Evolutionary conservation across 2,888 invertebrate species (phyloP).

Genomic region (Tipula confusa): DNA sequence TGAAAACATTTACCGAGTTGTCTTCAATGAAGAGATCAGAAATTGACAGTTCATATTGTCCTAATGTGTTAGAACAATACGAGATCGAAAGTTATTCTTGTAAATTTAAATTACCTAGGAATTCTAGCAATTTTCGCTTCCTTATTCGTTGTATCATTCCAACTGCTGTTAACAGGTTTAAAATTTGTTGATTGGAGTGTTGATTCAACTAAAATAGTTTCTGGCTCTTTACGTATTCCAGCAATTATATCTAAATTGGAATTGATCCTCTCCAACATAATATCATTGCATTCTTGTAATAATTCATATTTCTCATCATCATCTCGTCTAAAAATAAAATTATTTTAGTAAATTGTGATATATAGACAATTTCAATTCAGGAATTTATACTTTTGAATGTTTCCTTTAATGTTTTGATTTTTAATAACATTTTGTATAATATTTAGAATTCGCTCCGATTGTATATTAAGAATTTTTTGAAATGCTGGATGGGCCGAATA

Average conservation of each 20-base stretch:
- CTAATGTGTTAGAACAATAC: too few relatives aligned
- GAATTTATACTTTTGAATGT: conserved; percentile 53
- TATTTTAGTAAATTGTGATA: neutral
- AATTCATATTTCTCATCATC: conserved; percentile 69
- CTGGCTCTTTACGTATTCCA: conserved; percentile 56
- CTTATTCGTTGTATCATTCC: conserved; percentile 51
- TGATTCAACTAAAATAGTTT: conserved; percentile 52
- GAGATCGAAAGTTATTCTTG: too few relatives aligned
- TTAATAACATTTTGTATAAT: conserved; percentile 56
- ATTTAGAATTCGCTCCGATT: conserved; percentile 61
- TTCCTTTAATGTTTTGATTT: conserved; percentile 55
- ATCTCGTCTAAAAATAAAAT: conserved; percentile 46
- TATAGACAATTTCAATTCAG: neutral
- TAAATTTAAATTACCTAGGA: neutral
- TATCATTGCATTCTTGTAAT: conserved; percentile 77
- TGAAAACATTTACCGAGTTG: too few relatives aligned
- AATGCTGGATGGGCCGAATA: conserved; percentile 76
- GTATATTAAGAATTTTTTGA: conserved; percentile 58
- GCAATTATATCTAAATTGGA: conserved; percentile 64
- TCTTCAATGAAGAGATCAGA: too few relatives aligned
- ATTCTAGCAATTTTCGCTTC: neutral
- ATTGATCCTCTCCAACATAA: conserved; percentile 74
- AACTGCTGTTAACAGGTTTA: conserved; percentile 54
- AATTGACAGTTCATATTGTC: too few relatives aligned
- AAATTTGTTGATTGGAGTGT: conserved; percentile 29